Evolutionary conservation across 2,113 vertebrate species (phyloP), one percentile per base, ranked within the genome.

Genomic region (Stigmatopora argus): DNA sequence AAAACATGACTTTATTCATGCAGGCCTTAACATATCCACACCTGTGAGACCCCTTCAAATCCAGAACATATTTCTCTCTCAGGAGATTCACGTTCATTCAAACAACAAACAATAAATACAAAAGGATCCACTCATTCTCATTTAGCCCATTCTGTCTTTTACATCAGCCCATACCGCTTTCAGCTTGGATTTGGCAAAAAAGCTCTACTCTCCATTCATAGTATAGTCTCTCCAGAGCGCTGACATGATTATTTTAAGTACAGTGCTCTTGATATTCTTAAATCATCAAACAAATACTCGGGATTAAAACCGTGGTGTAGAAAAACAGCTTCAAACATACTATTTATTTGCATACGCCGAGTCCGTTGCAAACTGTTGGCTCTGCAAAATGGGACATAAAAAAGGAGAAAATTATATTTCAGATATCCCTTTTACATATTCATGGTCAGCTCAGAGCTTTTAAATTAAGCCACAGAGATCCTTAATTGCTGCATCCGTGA

Each of bases 351-450:
- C 51, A 68, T 57, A 49, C 34, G 10, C 0, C 56, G 45, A 53
- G 49, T 66, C 61, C 14, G 58, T 52, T 51, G 74, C 57, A 19
- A 81, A 74, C 71, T 72, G 57, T 74, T 48, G 62, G 66, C 35
- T 23, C 35, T 64, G 63, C 62, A 82, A 62, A 59, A 83, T 87
- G 79, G 71, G 68, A 66, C 57, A 65, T 77, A 51, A 52, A 71
- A 63, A 67, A 67, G 65, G 14, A 0, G 48, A 76, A 80, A 78
- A 75, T 58, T 75, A 59, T 66, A 67, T 77, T 78, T 77, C 61
- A 77, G 80, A 81, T 80, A 77, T 74, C 65, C 7, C 23, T 70
- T 77, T 86, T 80, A 85, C 84, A 84, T 85, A 87, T 86, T 89
- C 73, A 87, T 84, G 74, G 77, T 79, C 52, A 65, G 66, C 81